Evolutionary conservation across 2,113 vertebrate species (phyloP).

Genomic region (Opisthocomus hoazin): DNA sequence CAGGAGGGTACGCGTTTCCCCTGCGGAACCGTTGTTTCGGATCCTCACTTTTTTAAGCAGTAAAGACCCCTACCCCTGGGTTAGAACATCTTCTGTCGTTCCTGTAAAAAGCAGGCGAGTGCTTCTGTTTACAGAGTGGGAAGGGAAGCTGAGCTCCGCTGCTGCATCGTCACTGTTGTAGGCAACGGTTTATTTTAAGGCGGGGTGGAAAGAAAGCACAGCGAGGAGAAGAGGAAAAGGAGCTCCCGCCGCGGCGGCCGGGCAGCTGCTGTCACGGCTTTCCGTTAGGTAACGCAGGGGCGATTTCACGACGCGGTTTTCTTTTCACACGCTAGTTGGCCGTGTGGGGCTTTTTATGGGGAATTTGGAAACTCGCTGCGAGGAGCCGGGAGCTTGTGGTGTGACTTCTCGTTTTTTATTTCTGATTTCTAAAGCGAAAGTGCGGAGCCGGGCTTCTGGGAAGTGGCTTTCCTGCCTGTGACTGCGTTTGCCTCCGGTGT

Average conservation of each 20-base stretch:
- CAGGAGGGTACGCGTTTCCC: accelerated
- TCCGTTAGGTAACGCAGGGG: not conserved
- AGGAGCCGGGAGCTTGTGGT: not conserved
- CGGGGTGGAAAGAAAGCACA: not conserved
- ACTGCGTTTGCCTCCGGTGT: not conserved
- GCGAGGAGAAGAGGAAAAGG: not conserved
- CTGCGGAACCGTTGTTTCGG: not conserved
- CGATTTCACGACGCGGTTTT: not conserved
- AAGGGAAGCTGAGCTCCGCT: not conserved
- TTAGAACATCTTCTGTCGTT: not conserved
- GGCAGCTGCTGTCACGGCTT: not conserved
- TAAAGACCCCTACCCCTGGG: no score
- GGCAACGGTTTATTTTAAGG: not conserved
- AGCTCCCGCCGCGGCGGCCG: not conserved
- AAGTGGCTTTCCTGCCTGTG: not conserved
- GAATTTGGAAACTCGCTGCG: not conserved
- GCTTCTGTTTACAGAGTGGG: not conserved
- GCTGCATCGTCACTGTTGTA: not conserved
- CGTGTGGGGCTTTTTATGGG: not conserved
- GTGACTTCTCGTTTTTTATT: not conserved
- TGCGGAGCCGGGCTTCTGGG: not conserved
- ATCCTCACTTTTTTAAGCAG: not conserved
- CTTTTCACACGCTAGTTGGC: not conserved
- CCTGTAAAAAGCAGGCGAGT: not conserved
- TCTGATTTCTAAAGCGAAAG: not conserved